These are phyloP conservation scores for Acanthiza pusilla DNA, from an alignment of 2,797 vertebrate species.

Conservation along the genomic window DNA sequence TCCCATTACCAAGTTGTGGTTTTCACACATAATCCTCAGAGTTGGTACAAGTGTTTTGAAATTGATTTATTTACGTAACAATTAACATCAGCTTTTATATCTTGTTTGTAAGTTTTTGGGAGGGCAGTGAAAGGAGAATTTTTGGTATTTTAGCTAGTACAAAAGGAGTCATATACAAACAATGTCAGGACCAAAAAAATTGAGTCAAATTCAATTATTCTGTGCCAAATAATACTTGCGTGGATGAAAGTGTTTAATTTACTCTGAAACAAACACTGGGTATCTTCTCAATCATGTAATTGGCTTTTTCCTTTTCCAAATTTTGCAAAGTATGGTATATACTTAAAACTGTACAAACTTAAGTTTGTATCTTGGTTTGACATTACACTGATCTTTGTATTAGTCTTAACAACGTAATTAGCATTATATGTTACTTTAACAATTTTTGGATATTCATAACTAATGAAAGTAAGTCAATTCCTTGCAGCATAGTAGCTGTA, in stretches of 20 bases:
- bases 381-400: not conserved
- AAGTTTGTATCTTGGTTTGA: not conserved
- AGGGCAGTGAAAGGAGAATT: not conserved
- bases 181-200: not conserved
- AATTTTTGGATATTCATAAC: not conserved
- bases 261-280: not conserved
- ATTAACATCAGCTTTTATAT: not conserved
- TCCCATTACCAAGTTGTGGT: not conserved
- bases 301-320: not conserved
- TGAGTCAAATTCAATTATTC: not conserved
- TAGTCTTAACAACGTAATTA: not conserved
- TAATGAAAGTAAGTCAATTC: not conserved
- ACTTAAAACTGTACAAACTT: not conserved
- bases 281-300: not conserved
- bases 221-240: not conserved
- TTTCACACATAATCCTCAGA: not conserved
- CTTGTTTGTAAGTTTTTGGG: not conserved
- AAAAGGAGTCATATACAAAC: not conserved
- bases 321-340: not conserved
- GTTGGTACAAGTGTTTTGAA: not conserved
- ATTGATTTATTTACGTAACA: not conserved
- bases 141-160: not conserved
- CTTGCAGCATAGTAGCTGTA: not conserved
- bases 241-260: not conserved
- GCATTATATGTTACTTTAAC: not conserved